Evolutionary conservation across 2,797 vertebrate species (phyloP).

Genomic region (Helostoma temminkii): DNA sequence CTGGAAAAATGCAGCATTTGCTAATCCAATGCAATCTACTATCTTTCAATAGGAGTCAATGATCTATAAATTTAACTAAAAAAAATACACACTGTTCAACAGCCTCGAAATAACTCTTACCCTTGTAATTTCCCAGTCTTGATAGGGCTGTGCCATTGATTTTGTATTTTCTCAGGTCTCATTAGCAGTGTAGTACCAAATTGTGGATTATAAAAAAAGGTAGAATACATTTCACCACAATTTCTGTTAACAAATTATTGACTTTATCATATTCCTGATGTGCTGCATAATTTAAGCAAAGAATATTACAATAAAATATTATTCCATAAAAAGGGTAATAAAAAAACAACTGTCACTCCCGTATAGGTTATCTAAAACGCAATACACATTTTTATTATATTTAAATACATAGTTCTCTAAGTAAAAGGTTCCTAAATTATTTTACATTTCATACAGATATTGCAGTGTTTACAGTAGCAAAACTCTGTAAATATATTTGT

Average conservation of each 20-base stretch:
- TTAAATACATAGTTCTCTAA: constrained; percentile 84
- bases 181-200: neutral
- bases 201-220: neutral
- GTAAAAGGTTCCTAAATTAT: constrained; percentile 83
- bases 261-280: constrained; percentile 11
- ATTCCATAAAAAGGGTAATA: neutral
- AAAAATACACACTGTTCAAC: neutral
- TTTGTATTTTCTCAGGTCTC: neutral
- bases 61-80: neutral
- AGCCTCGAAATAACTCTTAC: no score
- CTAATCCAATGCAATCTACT: neutral
- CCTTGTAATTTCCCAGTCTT: no score
- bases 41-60: neutral
- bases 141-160: neutral
- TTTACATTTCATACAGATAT: constrained; percentile 86
- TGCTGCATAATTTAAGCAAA: constrained; percentile 8
- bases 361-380: constrained; percentile 75
- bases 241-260: neutral
- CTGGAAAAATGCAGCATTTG: neutral
- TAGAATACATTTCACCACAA: neutral
- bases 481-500: constrained; percentile 85
- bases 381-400: constrained; percentile 83
- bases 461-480: constrained; percentile 82
- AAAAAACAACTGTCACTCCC: constrained; percentile 46
- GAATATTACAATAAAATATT: constrained; percentile 1